phyloP scores from a whole-genome alignment of 2,888 invertebrate species.

The Malachius bipustulatus region DNA sequence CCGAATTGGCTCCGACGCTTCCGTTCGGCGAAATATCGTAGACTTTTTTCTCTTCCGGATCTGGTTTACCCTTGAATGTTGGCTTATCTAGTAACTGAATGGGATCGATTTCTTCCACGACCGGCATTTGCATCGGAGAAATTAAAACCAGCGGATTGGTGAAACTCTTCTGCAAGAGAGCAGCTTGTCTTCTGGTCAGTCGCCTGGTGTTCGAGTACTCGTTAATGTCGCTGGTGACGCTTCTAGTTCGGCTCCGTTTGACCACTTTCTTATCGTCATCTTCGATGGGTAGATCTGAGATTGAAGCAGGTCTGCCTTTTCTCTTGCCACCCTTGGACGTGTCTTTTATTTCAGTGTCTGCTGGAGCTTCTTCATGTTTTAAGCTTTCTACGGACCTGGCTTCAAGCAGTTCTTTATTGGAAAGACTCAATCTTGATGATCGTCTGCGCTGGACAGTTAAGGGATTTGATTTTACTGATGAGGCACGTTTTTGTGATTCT shows the following conservation, averaged over 20 bases:
- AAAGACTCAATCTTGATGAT: too few species aligned
- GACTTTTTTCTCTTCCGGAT: constrained; percentile 2
- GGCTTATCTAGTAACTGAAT: constrained; percentile 39
- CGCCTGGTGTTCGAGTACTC: constrained; percentile 26
- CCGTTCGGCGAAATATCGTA: neutral
- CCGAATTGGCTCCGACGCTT: neutral
- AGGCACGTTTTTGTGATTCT: too few species aligned
- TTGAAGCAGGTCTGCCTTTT: neutral
- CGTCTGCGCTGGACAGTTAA: too few species aligned
- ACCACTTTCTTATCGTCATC: neutral
- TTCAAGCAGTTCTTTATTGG: too few species aligned
- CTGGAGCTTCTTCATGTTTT: too few species aligned
- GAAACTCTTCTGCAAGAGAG: constrained; percentile 34
- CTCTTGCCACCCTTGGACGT: neutral
- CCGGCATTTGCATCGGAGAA: constrained; percentile 7
- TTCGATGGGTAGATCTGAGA: neutral
- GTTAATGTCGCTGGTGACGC: constrained; percentile 16
- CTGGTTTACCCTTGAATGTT: constrained; percentile 38
- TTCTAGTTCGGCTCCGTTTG: constrained; percentile 3
- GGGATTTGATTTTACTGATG: too few species aligned
- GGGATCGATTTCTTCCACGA: constrained; percentile 37
- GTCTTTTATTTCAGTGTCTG: neutral
- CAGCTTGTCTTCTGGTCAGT: constrained; percentile 40
- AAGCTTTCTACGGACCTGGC: too few species aligned
- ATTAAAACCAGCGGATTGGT: constrained; percentile 9